Conservation (phyloP, 2,113 vertebrate species). For the Platysteira castanea region DNA sequence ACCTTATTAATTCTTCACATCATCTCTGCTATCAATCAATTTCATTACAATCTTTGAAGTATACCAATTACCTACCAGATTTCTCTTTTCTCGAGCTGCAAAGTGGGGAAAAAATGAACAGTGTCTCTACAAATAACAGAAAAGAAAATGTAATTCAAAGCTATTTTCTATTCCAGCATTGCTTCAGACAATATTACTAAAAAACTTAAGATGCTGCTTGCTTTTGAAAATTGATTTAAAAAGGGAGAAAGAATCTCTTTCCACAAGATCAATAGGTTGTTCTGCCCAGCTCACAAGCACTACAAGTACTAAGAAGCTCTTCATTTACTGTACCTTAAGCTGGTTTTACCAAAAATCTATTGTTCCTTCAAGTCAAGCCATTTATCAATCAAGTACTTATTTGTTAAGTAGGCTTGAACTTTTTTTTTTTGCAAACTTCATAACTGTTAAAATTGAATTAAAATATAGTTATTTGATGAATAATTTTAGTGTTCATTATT, state of each 20-base stretch:
- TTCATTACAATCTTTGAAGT: not conserved
- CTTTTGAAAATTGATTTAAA: not conserved
- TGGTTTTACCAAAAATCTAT: not conserved
- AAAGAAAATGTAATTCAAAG: not conserved
- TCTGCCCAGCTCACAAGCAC: not conserved
- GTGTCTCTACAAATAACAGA: not conserved
- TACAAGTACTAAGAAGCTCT: not conserved
- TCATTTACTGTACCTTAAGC: not conserved
- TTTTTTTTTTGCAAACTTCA: not conserved
- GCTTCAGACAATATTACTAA: not conserved
- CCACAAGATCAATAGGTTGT: not conserved
- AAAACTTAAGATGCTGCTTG: not conserved
- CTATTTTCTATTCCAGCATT: not conserved
- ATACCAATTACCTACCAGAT: not conserved
- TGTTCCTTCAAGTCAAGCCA: not conserved
- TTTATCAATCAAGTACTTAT: not conserved
- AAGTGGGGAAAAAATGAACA: not conserved
- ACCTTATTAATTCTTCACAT: not conserved
- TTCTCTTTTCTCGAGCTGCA: not conserved
- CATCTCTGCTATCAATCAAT: not conserved
- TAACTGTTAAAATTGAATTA: not conserved
- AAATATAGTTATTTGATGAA: not conserved
- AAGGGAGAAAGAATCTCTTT: not conserved
- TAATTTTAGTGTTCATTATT: not conserved
- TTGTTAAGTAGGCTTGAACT: not conserved